Evolutionary conservation across 2,888 invertebrate genomes (phyloP).

Genomic region (Rhingia rostrata): DNA sequence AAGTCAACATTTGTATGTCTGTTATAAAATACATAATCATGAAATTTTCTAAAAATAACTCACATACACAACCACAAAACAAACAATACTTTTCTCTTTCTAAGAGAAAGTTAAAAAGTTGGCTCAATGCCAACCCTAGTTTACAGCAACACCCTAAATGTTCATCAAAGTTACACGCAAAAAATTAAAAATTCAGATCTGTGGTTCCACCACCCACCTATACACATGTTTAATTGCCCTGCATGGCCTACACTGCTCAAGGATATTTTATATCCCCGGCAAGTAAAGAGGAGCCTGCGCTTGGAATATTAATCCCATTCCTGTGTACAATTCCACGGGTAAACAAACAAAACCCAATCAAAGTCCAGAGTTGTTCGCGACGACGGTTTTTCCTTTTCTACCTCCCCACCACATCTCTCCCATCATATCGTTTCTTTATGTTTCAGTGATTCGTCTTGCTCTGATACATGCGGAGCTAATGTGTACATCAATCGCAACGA

Average conservation of each 20-base stretch:
- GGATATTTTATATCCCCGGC: conserved; percentile 44
- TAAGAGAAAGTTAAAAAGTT: too few relatives aligned
- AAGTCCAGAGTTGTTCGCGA: conserved; percentile 28
- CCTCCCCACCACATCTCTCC: conserved; percentile 10
- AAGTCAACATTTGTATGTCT: conserved; percentile 9
- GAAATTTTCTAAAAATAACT: conserved; percentile 61
- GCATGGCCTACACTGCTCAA: conserved; percentile 42
- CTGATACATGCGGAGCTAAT: conserved; percentile 60
- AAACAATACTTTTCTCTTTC: too few relatives aligned
- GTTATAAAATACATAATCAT: conserved; percentile 44
- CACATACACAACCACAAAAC: not conserved
- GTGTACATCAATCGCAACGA: conserved; percentile 31
- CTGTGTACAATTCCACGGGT: conserved; percentile 10
- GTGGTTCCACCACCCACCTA: conserved; percentile 7
- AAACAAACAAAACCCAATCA: conserved; percentile 36
- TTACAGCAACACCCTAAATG: conserved; percentile 25
- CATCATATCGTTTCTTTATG: conserved; percentile 44
- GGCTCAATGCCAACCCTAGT: conserved; percentile 48
- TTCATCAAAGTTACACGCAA: conserved; percentile 6
- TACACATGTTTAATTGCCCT: not conserved
- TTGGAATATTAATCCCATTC: conserved; percentile 35
- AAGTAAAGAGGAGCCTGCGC: conserved; percentile 38
- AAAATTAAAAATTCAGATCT: conserved; percentile 14
- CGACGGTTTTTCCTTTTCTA: conserved; percentile 3
- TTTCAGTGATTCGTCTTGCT: conserved; percentile 55